These are phyloP conservation scores for Chloebia gouldiae DNA, from an alignment of 2,113 vertebrate genomes.

Conservation along the genomic window DNA sequence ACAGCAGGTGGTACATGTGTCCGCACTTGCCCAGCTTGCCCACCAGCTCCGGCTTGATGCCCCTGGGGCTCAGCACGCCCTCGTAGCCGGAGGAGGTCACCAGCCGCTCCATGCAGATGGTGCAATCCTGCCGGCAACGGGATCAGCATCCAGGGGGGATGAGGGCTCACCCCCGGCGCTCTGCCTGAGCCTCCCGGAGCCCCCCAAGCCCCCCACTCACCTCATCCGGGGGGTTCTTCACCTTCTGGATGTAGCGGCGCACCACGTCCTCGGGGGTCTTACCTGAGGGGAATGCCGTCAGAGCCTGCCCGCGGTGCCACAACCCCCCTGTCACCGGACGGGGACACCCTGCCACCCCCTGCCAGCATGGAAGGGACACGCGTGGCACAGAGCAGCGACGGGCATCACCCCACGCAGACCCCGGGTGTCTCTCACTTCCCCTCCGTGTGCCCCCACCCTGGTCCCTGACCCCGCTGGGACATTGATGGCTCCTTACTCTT, in stretches of 20 bases:
- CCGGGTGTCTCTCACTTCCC: background rate
- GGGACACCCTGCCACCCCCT: background rate
- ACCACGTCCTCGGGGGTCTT: slow-evolving; percentile 95
- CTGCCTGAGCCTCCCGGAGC: background rate
- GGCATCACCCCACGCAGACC: fast-evolving
- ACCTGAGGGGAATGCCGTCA: slow-evolving; percentile 61
- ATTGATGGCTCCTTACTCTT: slow-evolving; percentile 73
- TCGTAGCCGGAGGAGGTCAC: slow-evolving; percentile 92
- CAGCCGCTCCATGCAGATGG: slow-evolving; percentile 54
- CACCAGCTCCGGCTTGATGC: slow-evolving; percentile 88
- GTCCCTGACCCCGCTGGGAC: fast-evolving
- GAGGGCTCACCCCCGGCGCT: background rate
- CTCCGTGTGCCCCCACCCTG: fast-evolving
- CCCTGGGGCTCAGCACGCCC: slow-evolving; percentile 85
- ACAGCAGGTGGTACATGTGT: slow-evolving; percentile 96
- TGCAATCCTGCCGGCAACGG: background rate
- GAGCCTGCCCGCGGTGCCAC: background rate
- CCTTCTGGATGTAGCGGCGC: slow-evolving; percentile 91
- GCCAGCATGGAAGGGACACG: background rate
- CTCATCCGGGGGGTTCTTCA: slow-evolving; percentile 91
- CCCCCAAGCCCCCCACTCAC: slow-evolving; percentile 60
- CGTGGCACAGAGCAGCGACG: fast-evolving
- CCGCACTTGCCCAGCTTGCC: slow-evolving; percentile 94
- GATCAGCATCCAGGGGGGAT: fast-evolving
- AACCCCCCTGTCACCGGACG: background rate